Percentiles rank a stretch among this genome's conserved stretches.
Conservation (phyloP, 1,140 invertebrate species). For the Drosophila equinoxialis region DNA sequence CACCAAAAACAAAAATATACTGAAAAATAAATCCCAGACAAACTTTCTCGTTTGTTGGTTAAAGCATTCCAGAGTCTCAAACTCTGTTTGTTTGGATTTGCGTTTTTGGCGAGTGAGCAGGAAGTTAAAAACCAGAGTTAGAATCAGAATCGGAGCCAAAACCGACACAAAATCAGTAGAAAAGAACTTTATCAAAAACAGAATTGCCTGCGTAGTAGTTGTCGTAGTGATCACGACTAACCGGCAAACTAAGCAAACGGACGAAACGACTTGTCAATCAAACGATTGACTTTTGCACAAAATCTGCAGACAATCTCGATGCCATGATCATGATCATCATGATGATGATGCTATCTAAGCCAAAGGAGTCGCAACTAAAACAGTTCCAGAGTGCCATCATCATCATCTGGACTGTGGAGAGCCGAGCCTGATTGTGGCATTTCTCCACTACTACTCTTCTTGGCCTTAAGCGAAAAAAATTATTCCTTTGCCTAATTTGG, state of each 20-base stretch:
- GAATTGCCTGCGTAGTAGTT: conserved; percentile 27
- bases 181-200: conserved; percentile 60
- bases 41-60: conserved; percentile 36
- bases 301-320: conserved; percentile 74
- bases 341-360: conserved; percentile 71
- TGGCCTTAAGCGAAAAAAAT: conserved; percentile 65
- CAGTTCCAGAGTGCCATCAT: not conserved
- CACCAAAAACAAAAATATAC: conserved; percentile 18
- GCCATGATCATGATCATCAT: conserved; percentile 28
- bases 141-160: conserved; percentile 24
- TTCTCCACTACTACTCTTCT: conserved; percentile 34
- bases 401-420: conserved; percentile 2
- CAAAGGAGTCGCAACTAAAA: conserved; percentile 41
- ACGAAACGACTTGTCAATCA: conserved; percentile 74
- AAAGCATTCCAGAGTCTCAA: not conserved
- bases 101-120: conserved; percentile 38
- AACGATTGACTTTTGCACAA: conserved; percentile 76
- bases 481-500: conserved; percentile 79
- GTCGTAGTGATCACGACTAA: conserved; percentile 12
- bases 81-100: not conserved
- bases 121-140: conserved; percentile 55
- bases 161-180: conserved; percentile 55
- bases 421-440: conserved; percentile 19
- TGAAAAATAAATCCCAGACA: conserved; percentile 23
- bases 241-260: conserved; percentile 20